These are phyloP conservation scores for Altica lythri DNA, from an alignment of 2,888 invertebrate genomes.

Conservation along the genomic window DNA sequence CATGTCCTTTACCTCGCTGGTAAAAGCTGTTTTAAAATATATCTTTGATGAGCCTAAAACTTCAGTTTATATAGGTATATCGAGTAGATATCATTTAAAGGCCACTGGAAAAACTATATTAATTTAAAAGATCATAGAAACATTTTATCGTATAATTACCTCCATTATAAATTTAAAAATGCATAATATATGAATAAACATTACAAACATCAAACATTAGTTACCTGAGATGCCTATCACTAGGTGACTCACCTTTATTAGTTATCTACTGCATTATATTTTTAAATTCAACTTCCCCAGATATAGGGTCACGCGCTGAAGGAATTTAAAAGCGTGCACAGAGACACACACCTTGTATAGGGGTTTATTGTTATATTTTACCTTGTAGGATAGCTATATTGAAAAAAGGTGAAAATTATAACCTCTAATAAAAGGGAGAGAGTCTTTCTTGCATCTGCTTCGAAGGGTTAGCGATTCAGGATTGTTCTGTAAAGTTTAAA, in stretches of 20 bases:
- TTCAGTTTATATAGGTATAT: too few relatives aligned
- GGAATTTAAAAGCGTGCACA: constrained; percentile 16
- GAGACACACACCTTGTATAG: neutral
- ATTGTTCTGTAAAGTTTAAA: too few relatives aligned
- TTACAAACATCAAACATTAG: constrained; percentile 7
- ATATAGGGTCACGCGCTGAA: constrained; percentile 14
- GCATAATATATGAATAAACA: constrained; percentile 21
- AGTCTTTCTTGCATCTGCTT: constrained; percentile 30
- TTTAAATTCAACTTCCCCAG: constrained; percentile 16
- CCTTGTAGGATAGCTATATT: constrained; percentile 24
- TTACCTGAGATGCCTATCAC: constrained; percentile 18
- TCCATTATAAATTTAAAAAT: too few relatives aligned
- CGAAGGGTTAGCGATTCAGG: too few relatives aligned
- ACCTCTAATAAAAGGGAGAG: constrained; percentile 18
- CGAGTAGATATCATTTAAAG: too few relatives aligned
- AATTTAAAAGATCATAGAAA: too few relatives aligned
- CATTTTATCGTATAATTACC: too few relatives aligned
- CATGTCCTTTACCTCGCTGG: too few relatives aligned
- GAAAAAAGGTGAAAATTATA: constrained; percentile 29
- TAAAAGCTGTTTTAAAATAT: too few relatives aligned
- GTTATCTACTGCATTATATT: constrained; percentile 20
- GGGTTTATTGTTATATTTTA: constrained; percentile 9
- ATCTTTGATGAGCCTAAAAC: too few relatives aligned
- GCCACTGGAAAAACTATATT: too few relatives aligned
- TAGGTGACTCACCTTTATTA: constrained; percentile 17